Percentiles rank a stretch among this genome's conserved stretches.
These are phyloP conservation scores for Rhea americana DNA, from an alignment of 2,113 vertebrate genomes.

Conservation along the genomic window DNA sequence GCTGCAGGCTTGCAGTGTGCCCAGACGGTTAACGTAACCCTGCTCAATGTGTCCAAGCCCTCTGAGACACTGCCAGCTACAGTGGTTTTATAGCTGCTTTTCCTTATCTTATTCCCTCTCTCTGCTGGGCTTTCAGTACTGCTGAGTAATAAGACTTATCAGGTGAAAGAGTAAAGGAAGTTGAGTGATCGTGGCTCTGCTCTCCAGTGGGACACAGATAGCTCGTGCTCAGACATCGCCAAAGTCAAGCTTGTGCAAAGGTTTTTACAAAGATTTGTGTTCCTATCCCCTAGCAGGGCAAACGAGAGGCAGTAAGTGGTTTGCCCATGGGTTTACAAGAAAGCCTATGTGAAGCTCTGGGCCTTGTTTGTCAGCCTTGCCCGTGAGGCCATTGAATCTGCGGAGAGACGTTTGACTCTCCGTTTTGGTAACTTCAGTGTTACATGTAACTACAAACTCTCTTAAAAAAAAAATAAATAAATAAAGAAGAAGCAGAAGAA, in stretches of 20 bases:
- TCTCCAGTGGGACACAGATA: no score
- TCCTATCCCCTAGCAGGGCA: no score
- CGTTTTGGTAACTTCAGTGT: background rate
- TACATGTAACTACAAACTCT: accelerated
- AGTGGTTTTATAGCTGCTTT: background rate
- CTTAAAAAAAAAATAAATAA: no score
- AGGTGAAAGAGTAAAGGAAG: no score
- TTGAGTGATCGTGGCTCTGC: background rate
- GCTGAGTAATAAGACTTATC: background rate
- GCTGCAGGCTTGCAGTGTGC: background rate
- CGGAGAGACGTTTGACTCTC: background rate
- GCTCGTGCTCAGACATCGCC: background rate
- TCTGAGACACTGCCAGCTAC: no score
- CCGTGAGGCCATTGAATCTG: accelerated
- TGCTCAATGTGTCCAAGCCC: no score
- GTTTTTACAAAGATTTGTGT: no score
- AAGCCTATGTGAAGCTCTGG: accelerated
- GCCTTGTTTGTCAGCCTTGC: background rate
- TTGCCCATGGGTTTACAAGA: background rate
- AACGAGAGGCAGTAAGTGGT: background rate
- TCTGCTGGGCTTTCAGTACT: background rate
- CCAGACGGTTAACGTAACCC: no score
- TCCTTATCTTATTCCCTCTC: no score
- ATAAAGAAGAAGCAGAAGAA: background rate
- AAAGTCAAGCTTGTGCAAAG: background rate